A percentile compares a stretch with the other conserved stretches of the same genome.
Evolutionary conservation across 2,113 vertebrate genomes (phyloP).

Genomic region (Centrocercus urophasianus): DNA sequence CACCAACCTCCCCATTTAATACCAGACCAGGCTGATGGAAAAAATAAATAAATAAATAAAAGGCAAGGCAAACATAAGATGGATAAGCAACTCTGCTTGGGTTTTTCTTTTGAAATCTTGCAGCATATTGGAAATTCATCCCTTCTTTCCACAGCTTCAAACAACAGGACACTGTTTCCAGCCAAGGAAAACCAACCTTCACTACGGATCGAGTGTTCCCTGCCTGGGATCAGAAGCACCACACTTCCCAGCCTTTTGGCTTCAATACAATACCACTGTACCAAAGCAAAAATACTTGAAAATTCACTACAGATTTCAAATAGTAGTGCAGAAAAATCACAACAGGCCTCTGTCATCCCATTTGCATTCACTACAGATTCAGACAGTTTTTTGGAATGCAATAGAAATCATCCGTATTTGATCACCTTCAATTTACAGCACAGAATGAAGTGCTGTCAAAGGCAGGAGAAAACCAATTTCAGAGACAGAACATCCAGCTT

Average conservation of each 20-base stretch:
- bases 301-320: neutral
- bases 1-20: too few species aligned
- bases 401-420: neutral
- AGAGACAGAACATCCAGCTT: neutral
- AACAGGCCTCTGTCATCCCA: neutral
- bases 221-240: neutral
- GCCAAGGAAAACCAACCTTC: neutral
- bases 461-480: neutral
- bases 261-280: neutral
- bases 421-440: neutral
- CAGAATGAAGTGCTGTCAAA: neutral
- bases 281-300: neutral
- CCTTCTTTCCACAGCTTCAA: neutral
- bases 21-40: neutral
- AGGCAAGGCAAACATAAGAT: neutral
- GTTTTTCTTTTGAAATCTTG: neutral
- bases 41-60: slow-evolving; percentile 4
- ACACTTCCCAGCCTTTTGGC: neutral
- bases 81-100: neutral
- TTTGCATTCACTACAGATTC: neutral
- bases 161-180: fast-evolving
- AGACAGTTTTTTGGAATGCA: neutral
- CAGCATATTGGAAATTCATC: neutral
- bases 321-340: neutral
- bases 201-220: neutral